These are phyloP conservation scores for Tolmerus cingulatus DNA, from an alignment of 2,888 invertebrate species.

Conservation along the genomic window DNA sequence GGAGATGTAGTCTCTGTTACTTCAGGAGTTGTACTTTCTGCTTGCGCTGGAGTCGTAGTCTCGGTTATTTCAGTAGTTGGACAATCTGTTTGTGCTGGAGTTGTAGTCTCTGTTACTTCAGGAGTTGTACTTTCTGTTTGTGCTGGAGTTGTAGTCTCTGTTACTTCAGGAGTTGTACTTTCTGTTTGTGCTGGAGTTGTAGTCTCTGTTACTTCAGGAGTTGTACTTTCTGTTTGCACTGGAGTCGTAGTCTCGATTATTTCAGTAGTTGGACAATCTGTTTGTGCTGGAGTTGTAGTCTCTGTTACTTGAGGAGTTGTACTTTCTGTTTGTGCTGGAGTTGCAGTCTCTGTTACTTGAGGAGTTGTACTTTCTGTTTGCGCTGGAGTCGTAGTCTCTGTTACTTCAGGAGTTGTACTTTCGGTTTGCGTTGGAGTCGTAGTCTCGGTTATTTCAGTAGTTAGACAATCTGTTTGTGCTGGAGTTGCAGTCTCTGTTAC, in stretches of 20 bases:
- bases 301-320: not conserved
- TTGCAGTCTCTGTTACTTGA: not conserved
- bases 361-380: not conserved
- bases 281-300: not conserved
- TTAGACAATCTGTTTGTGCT: not conserved
- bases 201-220: not conserved
- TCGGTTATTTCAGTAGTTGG: not conserved
- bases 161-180: not conserved
- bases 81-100: not conserved
- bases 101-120: too few species aligned
- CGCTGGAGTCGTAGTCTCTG: not conserved
- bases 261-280: not conserved
- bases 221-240: not conserved
- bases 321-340: not conserved
- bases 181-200: not conserved
- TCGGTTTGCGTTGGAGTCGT: not conserved
- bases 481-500: not conserved
- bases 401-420: not conserved
- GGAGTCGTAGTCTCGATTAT: too few species aligned
- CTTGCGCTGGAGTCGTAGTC: too few species aligned
- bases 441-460: not conserved
- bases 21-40: too few species aligned
- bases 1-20: not conserved
- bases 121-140: not conserved
- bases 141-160: not conserved